Conservation (phyloP, 1,140 invertebrate genomes). For the Drepana arcuata region DNA sequence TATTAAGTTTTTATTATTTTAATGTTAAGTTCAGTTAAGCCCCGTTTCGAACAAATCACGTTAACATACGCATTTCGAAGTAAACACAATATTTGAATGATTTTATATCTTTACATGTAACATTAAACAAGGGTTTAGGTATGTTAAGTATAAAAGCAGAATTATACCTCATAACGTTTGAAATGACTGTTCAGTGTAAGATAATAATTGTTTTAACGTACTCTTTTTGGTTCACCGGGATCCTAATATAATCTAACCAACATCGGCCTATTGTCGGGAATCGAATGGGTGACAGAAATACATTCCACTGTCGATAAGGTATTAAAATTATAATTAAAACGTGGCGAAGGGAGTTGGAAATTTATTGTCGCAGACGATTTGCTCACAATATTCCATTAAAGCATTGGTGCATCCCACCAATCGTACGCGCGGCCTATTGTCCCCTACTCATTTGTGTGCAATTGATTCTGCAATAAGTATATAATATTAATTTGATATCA, state of each 20-base stretch:
- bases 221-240: slow-evolving; percentile 15
- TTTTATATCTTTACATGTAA: slow-evolving; percentile 17
- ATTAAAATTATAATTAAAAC: too few species aligned
- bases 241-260: too few species aligned
- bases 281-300: not conserved
- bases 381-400: too few species aligned
- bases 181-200: slow-evolving; percentile 37
- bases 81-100: slow-evolving; percentile 29
- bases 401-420: too few species aligned
- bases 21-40: slow-evolving; percentile 20
- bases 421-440: too few species aligned
- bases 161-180: slow-evolving; percentile 44
- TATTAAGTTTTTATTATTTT: slow-evolving; percentile 40
- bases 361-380: too few species aligned
- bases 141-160: slow-evolving; percentile 30
- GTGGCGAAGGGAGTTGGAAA: too few species aligned
- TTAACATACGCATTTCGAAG: slow-evolving; percentile 31
- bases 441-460: too few species aligned
- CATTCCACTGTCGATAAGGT: slow-evolving; percentile 9
- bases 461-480: too few species aligned
- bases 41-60: slow-evolving; percentile 43
- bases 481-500: too few species aligned
- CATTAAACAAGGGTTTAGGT: slow-evolving; percentile 44
- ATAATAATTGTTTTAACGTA: slow-evolving; percentile 18
- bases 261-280: too few species aligned